phyloP scores from a whole-genome alignment of 2,888 invertebrate genomes.

The Aplocera efformata region DNA sequence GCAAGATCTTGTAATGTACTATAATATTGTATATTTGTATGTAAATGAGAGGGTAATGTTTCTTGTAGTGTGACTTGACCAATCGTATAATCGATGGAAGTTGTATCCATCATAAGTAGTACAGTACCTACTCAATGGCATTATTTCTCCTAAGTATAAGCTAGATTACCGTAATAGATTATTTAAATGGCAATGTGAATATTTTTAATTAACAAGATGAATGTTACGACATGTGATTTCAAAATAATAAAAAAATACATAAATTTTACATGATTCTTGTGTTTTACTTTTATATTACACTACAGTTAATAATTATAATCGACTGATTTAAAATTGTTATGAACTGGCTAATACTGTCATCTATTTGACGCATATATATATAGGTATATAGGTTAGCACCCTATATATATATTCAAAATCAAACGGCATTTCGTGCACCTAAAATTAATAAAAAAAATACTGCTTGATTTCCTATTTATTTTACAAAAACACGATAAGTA shows the following conservation, averaged over 20 bases:
- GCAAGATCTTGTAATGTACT: slow-evolving; percentile 71
- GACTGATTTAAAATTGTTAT: no score
- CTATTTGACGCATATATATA: no score
- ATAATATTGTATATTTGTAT: slow-evolving; percentile 78
- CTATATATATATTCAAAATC: no score
- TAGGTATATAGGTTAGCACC: no score
- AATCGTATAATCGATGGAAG: slow-evolving; percentile 67
- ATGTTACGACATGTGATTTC: slow-evolving; percentile 82
- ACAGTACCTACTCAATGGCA: slow-evolving; percentile 63
- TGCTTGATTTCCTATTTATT: no score
- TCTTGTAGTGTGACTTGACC: slow-evolving; percentile 74
- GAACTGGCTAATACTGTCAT: no score
- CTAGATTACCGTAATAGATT: slow-evolving; percentile 82
- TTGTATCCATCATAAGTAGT: slow-evolving; percentile 59
- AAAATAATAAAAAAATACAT: slow-evolving; percentile 82
- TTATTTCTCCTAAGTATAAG: slow-evolving; percentile 77
- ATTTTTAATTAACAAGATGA: slow-evolving; percentile 84
- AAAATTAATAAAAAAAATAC: no score
- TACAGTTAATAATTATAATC: neutral
- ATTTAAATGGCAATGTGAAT: slow-evolving; percentile 84
- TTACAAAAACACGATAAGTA: no score
- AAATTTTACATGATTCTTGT: slow-evolving; percentile 77
- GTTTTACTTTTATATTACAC: slow-evolving; percentile 34
- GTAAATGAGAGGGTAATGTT: slow-evolving; percentile 66
- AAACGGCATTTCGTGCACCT: no score